Evolutionary conservation across 2,113 vertebrate genomes (phyloP).

Genomic region (Corynorhinus townsendii): DNA sequence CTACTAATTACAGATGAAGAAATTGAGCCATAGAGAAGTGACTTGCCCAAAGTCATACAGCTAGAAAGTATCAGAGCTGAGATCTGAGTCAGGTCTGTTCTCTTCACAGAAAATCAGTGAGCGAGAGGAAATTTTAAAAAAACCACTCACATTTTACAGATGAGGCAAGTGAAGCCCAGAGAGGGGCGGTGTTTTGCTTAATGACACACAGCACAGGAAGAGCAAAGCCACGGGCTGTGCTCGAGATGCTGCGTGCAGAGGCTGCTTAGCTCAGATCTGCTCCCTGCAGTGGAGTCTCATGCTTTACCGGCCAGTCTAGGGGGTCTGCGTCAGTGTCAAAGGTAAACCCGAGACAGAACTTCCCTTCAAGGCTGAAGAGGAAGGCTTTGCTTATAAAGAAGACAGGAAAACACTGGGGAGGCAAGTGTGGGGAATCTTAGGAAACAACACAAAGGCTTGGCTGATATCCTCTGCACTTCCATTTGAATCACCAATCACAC

Average conservation of each 20-base stretch:
- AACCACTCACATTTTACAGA: background rate
- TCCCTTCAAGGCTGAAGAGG: background rate
- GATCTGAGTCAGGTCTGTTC: background rate
- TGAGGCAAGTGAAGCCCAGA: background rate
- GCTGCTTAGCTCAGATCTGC: background rate
- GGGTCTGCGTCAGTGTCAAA: background rate
- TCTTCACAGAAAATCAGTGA: background rate
- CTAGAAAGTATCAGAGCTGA: background rate
- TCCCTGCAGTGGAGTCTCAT: accelerated
- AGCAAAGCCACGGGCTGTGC: accelerated
- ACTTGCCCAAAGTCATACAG: background rate
- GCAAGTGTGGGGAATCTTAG: background rate
- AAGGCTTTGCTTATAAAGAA: background rate
- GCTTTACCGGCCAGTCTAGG: accelerated
- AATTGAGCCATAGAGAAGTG: background rate
- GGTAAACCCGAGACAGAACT: background rate
- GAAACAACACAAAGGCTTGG: background rate
- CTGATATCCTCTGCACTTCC: background rate
- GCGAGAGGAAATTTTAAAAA: background rate
- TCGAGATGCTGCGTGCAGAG: accelerated
- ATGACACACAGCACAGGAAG: background rate
- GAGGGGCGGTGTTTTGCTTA: background rate
- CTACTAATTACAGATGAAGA: background rate
- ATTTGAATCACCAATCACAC: background rate
- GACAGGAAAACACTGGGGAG: background rate